A percentile compares a stretch with the other conserved stretches of the same genome.
Evolutionary conservation across 2,888 invertebrate species (phyloP).

Genomic region (Aromia moschata): DNA sequence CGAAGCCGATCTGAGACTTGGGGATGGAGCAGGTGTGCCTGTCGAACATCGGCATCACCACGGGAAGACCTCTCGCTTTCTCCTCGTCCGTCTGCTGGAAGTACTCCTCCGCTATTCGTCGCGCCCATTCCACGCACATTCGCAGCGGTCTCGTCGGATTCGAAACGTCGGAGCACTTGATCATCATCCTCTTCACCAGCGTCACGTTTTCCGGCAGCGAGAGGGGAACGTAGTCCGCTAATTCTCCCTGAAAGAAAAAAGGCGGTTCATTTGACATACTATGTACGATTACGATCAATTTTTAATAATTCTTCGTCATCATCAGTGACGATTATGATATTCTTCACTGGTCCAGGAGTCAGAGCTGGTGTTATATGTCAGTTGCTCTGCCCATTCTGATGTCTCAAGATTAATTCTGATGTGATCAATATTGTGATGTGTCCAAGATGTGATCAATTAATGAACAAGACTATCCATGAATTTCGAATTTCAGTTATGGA

Average conservation of each 20-base stretch:
- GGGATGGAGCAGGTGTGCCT: conserved; percentile 94
- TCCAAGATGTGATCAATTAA: too few species aligned
- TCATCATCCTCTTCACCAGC: conserved; percentile 93
- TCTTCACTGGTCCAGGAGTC: too few species aligned
- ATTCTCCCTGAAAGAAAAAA: conserved; percentile 32
- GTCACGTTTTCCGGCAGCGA: conserved; percentile 82
- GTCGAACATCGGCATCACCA: conserved; percentile 99
- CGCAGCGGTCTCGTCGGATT: conserved; percentile 92
- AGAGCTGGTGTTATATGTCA: too few species aligned
- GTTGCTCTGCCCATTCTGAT: too few species aligned
- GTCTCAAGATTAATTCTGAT: too few species aligned
- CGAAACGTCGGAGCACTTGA: conserved; percentile 98
- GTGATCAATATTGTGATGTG: too few species aligned
- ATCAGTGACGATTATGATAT: too few species aligned
- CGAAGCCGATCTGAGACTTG: conserved; percentile 96
- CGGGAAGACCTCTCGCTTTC: conserved; percentile 85
- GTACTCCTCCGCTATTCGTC: conserved; percentile 96
- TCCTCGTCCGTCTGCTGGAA: conserved; percentile 98
- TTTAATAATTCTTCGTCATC: too few species aligned
- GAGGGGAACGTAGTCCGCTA: conserved; percentile 54
- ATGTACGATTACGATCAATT: too few species aligned
- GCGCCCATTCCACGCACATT: conserved; percentile 91
- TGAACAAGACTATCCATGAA: too few species aligned
- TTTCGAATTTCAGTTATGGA: too few species aligned
- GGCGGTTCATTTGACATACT: neutral